These are phyloP conservation scores for Drosophila repleta DNA, from an alignment of 1,140 invertebrate genomes.

Conservation along the genomic window DNA sequence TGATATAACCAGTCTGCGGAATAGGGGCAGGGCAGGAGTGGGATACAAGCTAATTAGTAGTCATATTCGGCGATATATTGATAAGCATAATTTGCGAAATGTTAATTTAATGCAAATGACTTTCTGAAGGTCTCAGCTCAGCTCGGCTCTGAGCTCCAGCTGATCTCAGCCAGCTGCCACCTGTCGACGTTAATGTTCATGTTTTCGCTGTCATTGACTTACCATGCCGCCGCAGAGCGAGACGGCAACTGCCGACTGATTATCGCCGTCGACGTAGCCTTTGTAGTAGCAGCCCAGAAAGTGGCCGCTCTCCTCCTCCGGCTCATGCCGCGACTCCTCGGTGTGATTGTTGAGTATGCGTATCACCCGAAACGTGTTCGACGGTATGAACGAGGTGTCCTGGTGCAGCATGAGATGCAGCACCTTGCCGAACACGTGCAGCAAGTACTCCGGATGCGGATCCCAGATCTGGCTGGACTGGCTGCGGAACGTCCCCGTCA, in stretches of 20 bases:
- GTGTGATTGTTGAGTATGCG: conserved; percentile 86
- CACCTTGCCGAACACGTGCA: conserved; percentile 86
- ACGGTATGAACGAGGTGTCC: conserved; percentile 85
- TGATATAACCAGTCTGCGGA: conserved; percentile 87
- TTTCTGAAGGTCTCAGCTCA: conserved; percentile 56
- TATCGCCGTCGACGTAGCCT: conserved; percentile 88
- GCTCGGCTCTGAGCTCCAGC: no score
- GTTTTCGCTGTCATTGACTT: conserved; percentile 33
- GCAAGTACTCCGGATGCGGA: conserved; percentile 89
- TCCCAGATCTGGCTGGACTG: conserved; percentile 88
- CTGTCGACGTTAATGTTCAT: conserved; percentile 7
- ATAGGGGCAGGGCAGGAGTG: conserved; percentile 26
- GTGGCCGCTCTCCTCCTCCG: conserved; percentile 68
- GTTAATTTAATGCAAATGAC: conserved; percentile 62
- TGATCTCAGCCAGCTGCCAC: conserved; percentile 26
- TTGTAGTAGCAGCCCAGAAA: conserved; percentile 88
- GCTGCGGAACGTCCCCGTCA: conserved; percentile 87
- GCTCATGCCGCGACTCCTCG: conserved; percentile 76
- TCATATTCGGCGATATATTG: conserved; percentile 74
- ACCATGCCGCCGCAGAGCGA: conserved; percentile 91
- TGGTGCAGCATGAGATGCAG: conserved; percentile 86
- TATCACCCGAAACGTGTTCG: conserved; percentile 86
- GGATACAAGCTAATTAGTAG: conserved; percentile 56
- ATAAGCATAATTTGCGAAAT: conserved; percentile 72
- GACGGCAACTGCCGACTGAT: conserved; percentile 87